Base-by-base conservation (phyloP, 2,797 vertebrate genomes). In the Fistularia tabacaria region DNA sequence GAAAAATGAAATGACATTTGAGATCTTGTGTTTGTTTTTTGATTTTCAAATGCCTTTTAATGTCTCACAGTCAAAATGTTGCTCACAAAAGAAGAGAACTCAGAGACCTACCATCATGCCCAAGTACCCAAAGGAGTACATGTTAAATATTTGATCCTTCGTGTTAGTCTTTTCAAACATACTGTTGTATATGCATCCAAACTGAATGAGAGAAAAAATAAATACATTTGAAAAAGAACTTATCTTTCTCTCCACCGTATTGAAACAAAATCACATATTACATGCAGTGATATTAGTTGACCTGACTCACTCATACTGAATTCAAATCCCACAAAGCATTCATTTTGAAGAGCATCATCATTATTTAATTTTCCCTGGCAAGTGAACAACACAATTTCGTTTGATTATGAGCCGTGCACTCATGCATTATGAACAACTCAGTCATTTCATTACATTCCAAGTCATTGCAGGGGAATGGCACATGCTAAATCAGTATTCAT, bases 361-460 rank as follows among this genome's bases (percentile, higher is more conserved):
- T 84, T 85, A 86, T 85, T 88, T 85, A 69, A 87, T 83, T 81
- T 76, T 80, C 75, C 64, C 69, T 63, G 8, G 74, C 70, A 81
- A 83, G 73, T 83, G 83, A 85, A 83, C 82, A 86, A 85, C 85
- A 83, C 80, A 80, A 84, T 86, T 87, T 79, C 55, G 59, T 84
- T 87, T 86, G 82, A 88, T 88, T 87, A 84, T 75, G 76, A 81
- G 82, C 82, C 71, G 59, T 68, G 74, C 77, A 71, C 78, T 85
- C 84, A 80, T 87, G 83, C 80, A 87, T 86, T 85, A 85, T 86
- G 72, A 84, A 88, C 69, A 53, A 81, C 72, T 46, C 66, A 74
- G 79, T 86, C 76, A 78, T 83, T 84, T 82, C 83, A 80, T 83
- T 84, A 77, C 80, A 66, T 84, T 82, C 80, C 74, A 74, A 83